Conservation (phyloP, 2,797 vertebrate genomes). For the Podarcis lilfordi region DNA sequence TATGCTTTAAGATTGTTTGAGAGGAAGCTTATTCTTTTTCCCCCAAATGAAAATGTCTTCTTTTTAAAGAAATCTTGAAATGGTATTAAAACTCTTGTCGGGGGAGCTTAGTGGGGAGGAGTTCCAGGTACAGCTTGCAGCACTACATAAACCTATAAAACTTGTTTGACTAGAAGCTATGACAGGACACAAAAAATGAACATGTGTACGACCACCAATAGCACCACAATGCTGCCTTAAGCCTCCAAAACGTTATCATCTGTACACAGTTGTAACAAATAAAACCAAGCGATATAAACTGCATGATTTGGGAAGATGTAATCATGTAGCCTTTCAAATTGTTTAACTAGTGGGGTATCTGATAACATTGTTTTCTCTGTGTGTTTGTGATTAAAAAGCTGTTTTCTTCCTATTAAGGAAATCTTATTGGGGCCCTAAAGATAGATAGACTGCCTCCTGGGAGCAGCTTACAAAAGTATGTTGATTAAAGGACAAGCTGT, state of each 20-base stretch:
- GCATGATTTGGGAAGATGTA: constrained; percentile 24
- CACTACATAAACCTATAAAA: background rate
- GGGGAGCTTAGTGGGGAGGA: background rate
- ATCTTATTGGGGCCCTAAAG: constrained; percentile 23
- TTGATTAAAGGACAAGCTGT: constrained; percentile 26
- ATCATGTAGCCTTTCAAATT: constrained; percentile 22
- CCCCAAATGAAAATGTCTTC: background rate
- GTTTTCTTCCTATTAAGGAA: constrained; percentile 26
- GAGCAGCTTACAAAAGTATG: background rate
- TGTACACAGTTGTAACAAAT: background rate
- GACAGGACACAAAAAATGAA: background rate
- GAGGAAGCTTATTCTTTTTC: background rate
- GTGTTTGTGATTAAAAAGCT: constrained; percentile 18
- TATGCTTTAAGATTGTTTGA: background rate
- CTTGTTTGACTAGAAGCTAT: background rate
- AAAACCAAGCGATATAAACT: constrained; percentile 6
- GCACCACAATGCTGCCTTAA: background rate
- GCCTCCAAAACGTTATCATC: background rate
- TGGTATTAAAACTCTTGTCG: background rate
- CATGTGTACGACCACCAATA: background rate
- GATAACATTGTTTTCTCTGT: constrained; percentile 5
- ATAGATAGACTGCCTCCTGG: constrained; percentile 9
- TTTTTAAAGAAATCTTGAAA: background rate
- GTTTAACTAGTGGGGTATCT: background rate
- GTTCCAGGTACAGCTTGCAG: background rate